Conservation (phyloP, 1,140 invertebrate genomes). For the Apis laboriosa region DNA sequence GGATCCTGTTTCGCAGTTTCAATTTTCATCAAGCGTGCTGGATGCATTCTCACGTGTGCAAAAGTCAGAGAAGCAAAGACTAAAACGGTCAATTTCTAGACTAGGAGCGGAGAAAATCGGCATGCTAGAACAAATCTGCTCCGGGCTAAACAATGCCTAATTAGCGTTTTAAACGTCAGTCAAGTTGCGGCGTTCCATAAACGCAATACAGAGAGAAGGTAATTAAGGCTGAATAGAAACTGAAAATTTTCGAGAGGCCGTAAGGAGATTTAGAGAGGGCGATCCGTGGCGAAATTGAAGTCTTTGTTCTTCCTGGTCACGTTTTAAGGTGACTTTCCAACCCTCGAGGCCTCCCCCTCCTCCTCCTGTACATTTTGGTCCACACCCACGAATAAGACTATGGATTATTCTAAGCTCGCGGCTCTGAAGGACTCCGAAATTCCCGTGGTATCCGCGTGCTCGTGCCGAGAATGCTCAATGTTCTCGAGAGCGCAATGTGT, state of each 20-base stretch:
- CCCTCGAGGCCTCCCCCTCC: constrained; percentile 29
- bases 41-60: constrained; percentile 15
- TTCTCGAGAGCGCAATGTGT: neutral
- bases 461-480: constrained; percentile 65
- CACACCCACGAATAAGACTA: constrained; percentile 67
- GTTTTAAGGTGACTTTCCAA: constrained; percentile 61
- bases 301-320: constrained; percentile 67
- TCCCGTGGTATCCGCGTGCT: constrained; percentile 55
- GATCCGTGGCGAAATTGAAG: constrained; percentile 34
- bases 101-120: constrained; percentile 7
- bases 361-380: constrained; percentile 58
- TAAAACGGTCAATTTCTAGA: constrained; percentile 3
- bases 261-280: neutral
- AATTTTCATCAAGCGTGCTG: neutral
- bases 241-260: neutral
- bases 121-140: constrained; percentile 19
- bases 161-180: constrained; percentile 29
- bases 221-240: constrained; percentile 24
- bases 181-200: neutral
- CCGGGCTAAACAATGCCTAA: constrained; percentile 32
- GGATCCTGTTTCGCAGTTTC: neutral
- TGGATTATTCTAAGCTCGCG: constrained; percentile 68
- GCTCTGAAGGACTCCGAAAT: constrained; percentile 59
- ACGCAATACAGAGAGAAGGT: neutral
- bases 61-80: too few relatives aligned